Percentiles rank a stretch among this genome's conserved stretches.
phyloP scores from a whole-genome alignment of 1,140 invertebrate genomes.

The Limonius californicus region DNA sequence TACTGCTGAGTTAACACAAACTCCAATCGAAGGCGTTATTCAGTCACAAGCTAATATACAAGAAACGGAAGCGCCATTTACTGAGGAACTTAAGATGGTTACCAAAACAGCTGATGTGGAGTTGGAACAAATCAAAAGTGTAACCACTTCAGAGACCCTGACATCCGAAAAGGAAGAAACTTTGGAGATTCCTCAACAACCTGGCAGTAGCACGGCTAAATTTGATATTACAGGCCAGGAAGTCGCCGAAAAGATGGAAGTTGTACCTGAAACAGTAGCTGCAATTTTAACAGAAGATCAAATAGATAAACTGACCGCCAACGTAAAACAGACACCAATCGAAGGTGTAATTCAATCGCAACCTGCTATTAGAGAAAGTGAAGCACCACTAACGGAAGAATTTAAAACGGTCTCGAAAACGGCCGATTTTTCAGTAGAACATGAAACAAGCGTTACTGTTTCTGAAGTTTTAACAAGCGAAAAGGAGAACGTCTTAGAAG shows the following conservation, averaged over 20 bases:
- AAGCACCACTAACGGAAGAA: constrained; percentile 29
- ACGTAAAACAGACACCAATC: not conserved
- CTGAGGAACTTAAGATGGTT: constrained; percentile 44
- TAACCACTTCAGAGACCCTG: constrained; percentile 54
- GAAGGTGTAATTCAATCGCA: not conserved
- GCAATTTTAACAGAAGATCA: constrained; percentile 25
- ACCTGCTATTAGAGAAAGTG: constrained; percentile 43
- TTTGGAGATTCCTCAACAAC: constrained; percentile 32
- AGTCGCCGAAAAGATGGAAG: constrained; percentile 48
- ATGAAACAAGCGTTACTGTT: constrained; percentile 37
- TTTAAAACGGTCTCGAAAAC: constrained; percentile 30
- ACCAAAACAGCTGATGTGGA: constrained; percentile 55
- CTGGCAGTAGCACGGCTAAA: constrained; percentile 45
- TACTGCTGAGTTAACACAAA: constrained; percentile 39
- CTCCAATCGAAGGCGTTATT: constrained; percentile 12
- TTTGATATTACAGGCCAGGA: constrained; percentile 46
- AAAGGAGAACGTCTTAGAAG: constrained; percentile 37
- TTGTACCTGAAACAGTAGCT: constrained; percentile 40
- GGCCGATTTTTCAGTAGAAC: constrained; percentile 44
- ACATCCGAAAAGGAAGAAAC: constrained; percentile 57
- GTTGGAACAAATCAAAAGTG: constrained; percentile 56
- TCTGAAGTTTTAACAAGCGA: constrained; percentile 42
- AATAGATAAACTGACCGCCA: constrained; percentile 20
- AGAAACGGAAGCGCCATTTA: constrained; percentile 19
- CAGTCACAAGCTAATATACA: not conserved